phyloP scores from a whole-genome alignment of 2,888 invertebrate species.

The Drosophila macrothrix region DNA sequence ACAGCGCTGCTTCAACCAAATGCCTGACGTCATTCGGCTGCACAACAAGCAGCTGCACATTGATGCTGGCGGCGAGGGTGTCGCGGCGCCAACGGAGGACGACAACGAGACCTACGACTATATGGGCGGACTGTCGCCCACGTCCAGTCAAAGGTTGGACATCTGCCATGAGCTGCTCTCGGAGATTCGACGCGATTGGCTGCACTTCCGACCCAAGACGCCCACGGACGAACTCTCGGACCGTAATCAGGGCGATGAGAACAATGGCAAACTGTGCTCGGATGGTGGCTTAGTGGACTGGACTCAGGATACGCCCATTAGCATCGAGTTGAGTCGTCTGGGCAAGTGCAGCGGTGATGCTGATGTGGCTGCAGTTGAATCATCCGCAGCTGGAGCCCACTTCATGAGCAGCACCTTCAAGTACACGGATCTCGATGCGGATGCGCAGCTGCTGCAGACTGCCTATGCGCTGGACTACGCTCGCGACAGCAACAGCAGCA shows the following conservation, averaged over 20 bases:
- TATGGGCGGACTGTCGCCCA: conserved; percentile 79
- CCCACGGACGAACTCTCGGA: conserved; percentile 79
- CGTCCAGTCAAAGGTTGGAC: conserved; percentile 81
- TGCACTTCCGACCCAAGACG: conserved; percentile 85
- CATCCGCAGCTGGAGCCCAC: conserved; percentile 53
- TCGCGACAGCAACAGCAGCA: conserved; percentile 72
- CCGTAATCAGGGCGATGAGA: conserved; percentile 39
- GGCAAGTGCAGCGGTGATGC: conserved; percentile 38
- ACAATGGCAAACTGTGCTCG: conserved; percentile 50
- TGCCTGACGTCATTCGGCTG: conserved; percentile 80
- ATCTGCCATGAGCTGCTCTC: conserved; percentile 83
- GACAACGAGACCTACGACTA: conserved; percentile 63
- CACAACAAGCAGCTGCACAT: conserved; percentile 61
- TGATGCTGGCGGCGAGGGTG: conserved; percentile 42
- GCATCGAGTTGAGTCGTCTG: conserved; percentile 82
- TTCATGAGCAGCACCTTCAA: conserved; percentile 82
- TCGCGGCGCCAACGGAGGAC: conserved; percentile 26
- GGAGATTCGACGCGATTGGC: conserved; percentile 84
- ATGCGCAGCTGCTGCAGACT: conserved; percentile 81
- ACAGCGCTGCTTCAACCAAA: conserved; percentile 67
- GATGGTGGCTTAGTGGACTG: conserved; percentile 76
- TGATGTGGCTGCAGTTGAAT: conserved; percentile 7
- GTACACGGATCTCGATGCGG: conserved; percentile 83
- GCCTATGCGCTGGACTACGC: conserved; percentile 70
- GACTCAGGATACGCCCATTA: conserved; percentile 83